A percentile compares a stretch with the other conserved stretches of the same genome.
Evolutionary conservation across 2,113 vertebrate genomes (phyloP).

Genomic region (Percina caprodes): DNA sequence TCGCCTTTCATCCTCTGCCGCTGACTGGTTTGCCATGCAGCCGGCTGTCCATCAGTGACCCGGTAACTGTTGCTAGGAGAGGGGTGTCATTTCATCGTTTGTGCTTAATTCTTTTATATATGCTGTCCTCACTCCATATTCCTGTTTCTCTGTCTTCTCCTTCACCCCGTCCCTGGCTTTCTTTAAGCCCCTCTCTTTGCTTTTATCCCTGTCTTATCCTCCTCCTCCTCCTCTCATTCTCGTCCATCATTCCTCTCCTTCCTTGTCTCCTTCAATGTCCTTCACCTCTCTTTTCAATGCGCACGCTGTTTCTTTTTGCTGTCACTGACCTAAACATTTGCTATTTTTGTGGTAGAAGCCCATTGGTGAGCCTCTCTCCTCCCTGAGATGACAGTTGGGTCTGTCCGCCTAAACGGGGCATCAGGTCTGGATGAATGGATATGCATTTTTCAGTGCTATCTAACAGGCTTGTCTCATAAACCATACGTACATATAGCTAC

Average conservation of each 20-base stretch:
- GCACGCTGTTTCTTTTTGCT: conserved; percentile 18
- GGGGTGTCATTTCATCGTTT: conserved; percentile 50
- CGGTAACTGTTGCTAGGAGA: conserved; percentile 71
- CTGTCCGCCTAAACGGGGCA: conserved; percentile 29
- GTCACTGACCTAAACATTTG: conserved; percentile 65
- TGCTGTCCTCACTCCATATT: conserved; percentile 17
- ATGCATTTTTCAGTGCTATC: conserved; percentile 3
- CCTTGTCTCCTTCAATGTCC: conserved; percentile 48
- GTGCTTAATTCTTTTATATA: conserved; percentile 37
- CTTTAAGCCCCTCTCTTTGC: conserved; percentile 27
- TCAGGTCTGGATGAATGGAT: conserved; percentile 46
- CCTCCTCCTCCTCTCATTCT: conserved; percentile 12
- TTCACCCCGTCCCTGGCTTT: conserved; percentile 6
- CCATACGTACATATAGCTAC: too few relatives aligned
- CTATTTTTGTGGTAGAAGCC: conserved; percentile 37
- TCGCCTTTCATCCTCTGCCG: conserved; percentile 45
- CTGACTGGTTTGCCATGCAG: conserved; percentile 72
- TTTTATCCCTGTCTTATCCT: conserved; percentile 29
- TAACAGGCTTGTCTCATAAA: too few relatives aligned
- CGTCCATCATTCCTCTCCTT: conserved; percentile 37
- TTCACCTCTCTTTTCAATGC: conserved; percentile 56
- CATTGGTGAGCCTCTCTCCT: not conserved
- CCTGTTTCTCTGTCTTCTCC: not conserved
- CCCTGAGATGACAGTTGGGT: conserved; percentile 20
- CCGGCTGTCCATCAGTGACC: conserved; percentile 64